Evolutionary conservation across 2,113 vertebrate genomes (phyloP).

Genomic region (Xenopus laevis): DNA sequence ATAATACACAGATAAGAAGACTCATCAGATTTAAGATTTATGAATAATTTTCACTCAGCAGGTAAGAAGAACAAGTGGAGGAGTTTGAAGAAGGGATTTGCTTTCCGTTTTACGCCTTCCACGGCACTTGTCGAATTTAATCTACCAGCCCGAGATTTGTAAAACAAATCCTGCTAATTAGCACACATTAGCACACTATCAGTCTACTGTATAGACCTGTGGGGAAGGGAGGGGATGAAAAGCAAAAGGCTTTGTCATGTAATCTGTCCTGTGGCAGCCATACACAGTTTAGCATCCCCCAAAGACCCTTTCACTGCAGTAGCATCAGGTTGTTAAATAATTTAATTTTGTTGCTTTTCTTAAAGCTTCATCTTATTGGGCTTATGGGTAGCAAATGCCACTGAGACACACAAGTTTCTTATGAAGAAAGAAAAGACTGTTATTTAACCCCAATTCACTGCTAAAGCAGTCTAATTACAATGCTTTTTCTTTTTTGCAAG

Average conservation of each 20-base stretch:
- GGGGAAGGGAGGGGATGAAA: not conserved
- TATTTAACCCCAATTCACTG: not conserved
- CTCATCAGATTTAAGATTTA: conserved; percentile 13
- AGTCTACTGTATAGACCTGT: not conserved
- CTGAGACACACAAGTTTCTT: not conserved
- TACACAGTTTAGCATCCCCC: not conserved
- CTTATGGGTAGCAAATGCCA: not conserved
- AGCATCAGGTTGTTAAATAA: conserved; percentile 14
- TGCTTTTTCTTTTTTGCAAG: not conserved
- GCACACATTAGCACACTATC: conserved; percentile 6
- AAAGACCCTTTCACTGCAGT: not conserved
- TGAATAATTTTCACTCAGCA: conserved; percentile 30
- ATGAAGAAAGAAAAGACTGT: not conserved
- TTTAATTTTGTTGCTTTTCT: conserved; percentile 5
- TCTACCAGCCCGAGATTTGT: conserved; percentile 15
- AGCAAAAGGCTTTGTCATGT: conserved; percentile 3
- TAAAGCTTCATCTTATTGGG: not conserved
- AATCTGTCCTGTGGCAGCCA: not conserved
- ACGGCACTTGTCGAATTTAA: conserved; percentile 15
- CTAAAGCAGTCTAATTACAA: not conserved
- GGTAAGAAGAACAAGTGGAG: conserved; percentile 34
- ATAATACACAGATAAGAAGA: conserved; percentile 5
- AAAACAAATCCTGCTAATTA: conserved; percentile 37
- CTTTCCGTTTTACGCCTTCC: not conserved
- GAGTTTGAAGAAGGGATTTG: conserved; percentile 30